phyloP scores from a whole-genome alignment of 92 coral and sea anemone genomes.

The Meandrina meandrites region DNA sequence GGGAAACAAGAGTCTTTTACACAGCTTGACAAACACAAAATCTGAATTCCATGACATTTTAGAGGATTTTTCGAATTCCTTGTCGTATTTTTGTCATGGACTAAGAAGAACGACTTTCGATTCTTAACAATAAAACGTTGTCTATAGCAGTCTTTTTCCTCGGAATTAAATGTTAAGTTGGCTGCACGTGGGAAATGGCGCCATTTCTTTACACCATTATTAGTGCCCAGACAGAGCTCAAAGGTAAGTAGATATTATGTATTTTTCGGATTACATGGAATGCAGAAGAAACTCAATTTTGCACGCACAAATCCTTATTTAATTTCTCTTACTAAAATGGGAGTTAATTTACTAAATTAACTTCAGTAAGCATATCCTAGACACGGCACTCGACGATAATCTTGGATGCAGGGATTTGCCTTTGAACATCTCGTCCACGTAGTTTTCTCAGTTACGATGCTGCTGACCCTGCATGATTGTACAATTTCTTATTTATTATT shows the following conservation, averaged over 20 bases:
- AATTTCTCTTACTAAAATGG: background rate
- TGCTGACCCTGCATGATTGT: background rate
- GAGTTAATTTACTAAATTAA: background rate
- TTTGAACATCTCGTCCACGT: background rate
- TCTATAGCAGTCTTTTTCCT: background rate
- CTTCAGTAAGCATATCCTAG: background rate
- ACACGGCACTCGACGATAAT: background rate
- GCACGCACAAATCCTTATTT: background rate
- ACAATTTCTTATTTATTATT: background rate
- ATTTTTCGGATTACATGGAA: background rate
- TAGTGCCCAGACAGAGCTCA: conserved; percentile 6
- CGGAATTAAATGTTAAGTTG: background rate
- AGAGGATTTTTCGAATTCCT: background rate
- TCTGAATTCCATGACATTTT: conserved; percentile 31
- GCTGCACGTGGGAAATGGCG: background rate
- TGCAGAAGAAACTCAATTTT: background rate
- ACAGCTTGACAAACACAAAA: conserved; percentile 27
- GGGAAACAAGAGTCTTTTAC: conserved; percentile 29
- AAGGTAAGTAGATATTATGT: background rate
- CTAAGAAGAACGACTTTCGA: background rate
- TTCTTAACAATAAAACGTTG: background rate
- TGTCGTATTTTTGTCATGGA: background rate
- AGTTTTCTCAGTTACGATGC: background rate
- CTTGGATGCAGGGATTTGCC: background rate
- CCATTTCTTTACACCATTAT: background rate